phyloP scores from a whole-genome alignment of 2,888 invertebrate species.

The Neelides folsomi region DNA sequence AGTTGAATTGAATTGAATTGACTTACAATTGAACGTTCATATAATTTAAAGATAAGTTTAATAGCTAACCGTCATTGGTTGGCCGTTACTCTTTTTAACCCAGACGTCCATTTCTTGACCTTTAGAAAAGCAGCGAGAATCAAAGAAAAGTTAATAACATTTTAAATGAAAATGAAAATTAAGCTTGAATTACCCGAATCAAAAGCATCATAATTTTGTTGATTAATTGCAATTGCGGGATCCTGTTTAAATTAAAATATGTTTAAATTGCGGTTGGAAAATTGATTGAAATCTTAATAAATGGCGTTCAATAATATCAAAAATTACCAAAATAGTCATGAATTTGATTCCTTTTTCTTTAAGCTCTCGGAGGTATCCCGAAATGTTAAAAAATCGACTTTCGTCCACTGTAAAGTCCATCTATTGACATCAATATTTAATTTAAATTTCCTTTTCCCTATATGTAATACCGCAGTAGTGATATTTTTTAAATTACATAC shows the following conservation, averaged over 20 bases:
- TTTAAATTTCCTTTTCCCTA: no score
- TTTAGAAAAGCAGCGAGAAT: conserved; percentile 13
- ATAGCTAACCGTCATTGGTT: conserved; percentile 14
- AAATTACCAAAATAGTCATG: conserved; percentile 14
- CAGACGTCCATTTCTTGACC: conserved; percentile 32
- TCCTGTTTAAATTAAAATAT: no score
- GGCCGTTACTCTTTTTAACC: conserved; percentile 22
- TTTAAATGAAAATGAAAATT: neutral
- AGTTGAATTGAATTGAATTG: no score
- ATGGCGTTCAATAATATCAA: neutral
- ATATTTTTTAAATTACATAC: no score
- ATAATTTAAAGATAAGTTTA: no score
- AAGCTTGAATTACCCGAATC: neutral
- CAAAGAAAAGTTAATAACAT: neutral
- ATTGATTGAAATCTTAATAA: no score
- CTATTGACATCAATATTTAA: no score
- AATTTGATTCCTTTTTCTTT: conserved; percentile 43
- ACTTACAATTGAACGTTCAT: no score
- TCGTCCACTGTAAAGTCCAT: conserved; percentile 65
- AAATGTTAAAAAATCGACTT: conserved; percentile 48
- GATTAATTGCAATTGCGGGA: conserved; percentile 17
- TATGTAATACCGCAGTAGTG: no score
- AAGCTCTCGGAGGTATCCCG: conserved; percentile 52
- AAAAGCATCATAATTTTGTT: neutral
- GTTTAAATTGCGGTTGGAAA: no score